Base-by-base conservation (phyloP, 30 jellyfish, hydroid and myxozoan species). In the Hydractinia echinata region DNA sequence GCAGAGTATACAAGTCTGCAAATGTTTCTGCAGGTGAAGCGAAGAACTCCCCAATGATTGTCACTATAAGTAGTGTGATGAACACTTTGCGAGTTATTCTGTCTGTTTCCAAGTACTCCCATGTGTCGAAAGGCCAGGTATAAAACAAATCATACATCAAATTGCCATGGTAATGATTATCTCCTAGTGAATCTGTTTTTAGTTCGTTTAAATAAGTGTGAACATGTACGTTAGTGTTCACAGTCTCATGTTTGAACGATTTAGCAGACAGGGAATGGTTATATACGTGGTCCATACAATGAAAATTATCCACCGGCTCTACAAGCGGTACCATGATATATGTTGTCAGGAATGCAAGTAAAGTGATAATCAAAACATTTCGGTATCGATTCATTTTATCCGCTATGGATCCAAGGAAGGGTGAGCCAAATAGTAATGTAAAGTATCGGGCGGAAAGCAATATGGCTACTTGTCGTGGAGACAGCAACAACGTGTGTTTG, bases 1-100 rank as follows among this genome's bases (percentile, higher is more conserved):
- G 97, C 83, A 89, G 53, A 3, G 94, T 82, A 83, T 89, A 89
- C 51, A 89, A 88, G 77, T 89, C 97, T 18, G 97, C 95, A 84
- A 89, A 89, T 18, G 97, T 89, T 61, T 70, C 76, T 11, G 93
- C 95, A 20, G 97, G 97, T 10, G 97, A 89, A 61, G 95, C 93
- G 73, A 89, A 58, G 51, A 89, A 71, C 66, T 89, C 97, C n/a
- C 97, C 97, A 62, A 89, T 74, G 51, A 84, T 66, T 21, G 95
- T 81, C 8, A 89, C 66, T 7, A 77, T 68, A 5, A 89, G 79
- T 11, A 89, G 53, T 10, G 82, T 69, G n/a, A 18, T 30, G 62
- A 82, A 89, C 53, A 89, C 55, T 55, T 79, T 53, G 66, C 72
- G 49, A 7, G 97, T 89, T 0, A 84, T 71, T 10, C 61, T 67